Base-by-base conservation (phyloP, 1,140 invertebrate species). In the Kradibia gibbosae region DNA sequence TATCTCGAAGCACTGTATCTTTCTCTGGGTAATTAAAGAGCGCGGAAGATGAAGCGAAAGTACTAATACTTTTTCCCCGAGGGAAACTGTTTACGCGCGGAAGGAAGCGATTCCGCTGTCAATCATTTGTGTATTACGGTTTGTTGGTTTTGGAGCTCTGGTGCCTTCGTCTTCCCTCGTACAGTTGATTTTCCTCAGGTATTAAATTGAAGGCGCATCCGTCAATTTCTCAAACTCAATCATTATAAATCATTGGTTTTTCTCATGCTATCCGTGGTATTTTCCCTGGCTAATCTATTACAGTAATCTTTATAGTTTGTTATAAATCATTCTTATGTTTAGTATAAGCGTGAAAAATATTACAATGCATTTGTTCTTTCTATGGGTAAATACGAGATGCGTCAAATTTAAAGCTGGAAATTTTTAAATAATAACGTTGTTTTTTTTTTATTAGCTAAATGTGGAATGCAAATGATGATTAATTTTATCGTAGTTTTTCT, bases 191-290 rank as follows among this genome's bases (percentile, higher is more conserved):
- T 62, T 62, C 15, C 7, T 34, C 42, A 13, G 13, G 2, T 20
- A 62, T 20, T 62, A 17, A 34, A 31, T 17, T 62, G 34, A 5
- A 39, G 34, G 34, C 34, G 34, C 34, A 39, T 67, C 62, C 34
- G 34, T 67, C 36, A 39, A n/a, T 67, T 39, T 67, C 62, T 67
- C 36, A 65, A 67, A 67, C 62, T 67, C 62, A 67, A 67, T 67
- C 62, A 67, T 67, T 67, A 67, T 67, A 67, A 67, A 67, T 67
- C 62, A 67, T 39, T 39, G n/a, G 62, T 39, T 67, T 67, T 67
- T 39, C n/a, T n/a, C 36, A 39, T 22, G 34, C 34, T 36, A 10
- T 36, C 34, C 8, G 7, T 67, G 17, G 20, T 28, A 39, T 67
- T n/a, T 39, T 67, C 34, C 17, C 62, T 36, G 36, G 34, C 4